These are phyloP conservation scores for Drosophila orena DNA, from an alignment of 1,140 invertebrate species.

Conservation along the genomic window DNA sequence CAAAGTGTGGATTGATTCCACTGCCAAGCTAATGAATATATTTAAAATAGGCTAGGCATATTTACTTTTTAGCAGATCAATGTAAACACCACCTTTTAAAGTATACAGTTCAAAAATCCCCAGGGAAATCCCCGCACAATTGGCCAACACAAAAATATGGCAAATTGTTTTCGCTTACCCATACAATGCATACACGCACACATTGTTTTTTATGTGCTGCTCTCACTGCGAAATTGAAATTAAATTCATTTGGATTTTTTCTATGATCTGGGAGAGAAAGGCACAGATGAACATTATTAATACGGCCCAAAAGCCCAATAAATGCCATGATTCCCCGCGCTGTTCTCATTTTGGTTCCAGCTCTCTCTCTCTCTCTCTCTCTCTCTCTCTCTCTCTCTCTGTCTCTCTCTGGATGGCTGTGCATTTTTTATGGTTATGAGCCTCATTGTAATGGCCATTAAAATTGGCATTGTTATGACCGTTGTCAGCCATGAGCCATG, in stretches of 20 bases:
- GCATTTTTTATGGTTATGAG: constrained; percentile 76
- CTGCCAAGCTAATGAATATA: background rate
- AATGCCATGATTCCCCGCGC: constrained; percentile 58
- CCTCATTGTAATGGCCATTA: constrained; percentile 77
- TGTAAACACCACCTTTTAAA: too few relatives aligned
- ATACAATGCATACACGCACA: background rate
- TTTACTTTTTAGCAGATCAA: background rate
- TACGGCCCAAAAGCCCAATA: constrained; percentile 78
- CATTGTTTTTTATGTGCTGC: background rate
- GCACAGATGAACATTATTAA: constrained; percentile 74
- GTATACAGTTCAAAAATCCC: background rate
- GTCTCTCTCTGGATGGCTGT: constrained; percentile 30
- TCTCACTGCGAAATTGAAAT: constrained; percentile 60
- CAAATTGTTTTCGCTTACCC: constrained; percentile 29
- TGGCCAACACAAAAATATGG: constrained; percentile 6
- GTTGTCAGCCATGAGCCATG: constrained; percentile 26
- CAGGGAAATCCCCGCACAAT: constrained; percentile 1
- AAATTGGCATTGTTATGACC: constrained; percentile 80
- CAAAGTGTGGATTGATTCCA: constrained; percentile 23
- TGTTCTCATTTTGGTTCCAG: constrained; percentile 23
- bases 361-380: constrained; percentile 21
- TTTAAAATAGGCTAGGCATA: background rate
- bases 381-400: constrained; percentile 25
- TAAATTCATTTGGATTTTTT: constrained; percentile 73
- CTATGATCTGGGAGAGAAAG: constrained; percentile 42